Evolutionary conservation across 2,888 invertebrate genomes (phyloP).

Genomic region (Parnassius smintheus): DNA sequence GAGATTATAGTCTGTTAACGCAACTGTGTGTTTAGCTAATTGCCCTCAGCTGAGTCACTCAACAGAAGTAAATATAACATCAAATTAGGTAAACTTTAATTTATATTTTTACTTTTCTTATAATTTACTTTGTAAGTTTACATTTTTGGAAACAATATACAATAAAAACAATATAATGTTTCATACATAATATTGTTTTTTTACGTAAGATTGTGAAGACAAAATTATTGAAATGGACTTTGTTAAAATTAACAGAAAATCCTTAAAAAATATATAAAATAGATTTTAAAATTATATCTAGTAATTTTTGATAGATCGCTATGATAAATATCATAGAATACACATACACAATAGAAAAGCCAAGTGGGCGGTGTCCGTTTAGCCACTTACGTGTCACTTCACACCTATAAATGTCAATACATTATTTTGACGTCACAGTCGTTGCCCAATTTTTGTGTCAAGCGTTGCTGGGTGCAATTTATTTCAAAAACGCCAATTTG

Average conservation of each 20-base stretch:
- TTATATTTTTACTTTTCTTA: background rate
- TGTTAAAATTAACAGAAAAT: background rate
- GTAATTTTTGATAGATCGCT: no score
- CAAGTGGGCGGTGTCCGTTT: no score
- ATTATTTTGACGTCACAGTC: no score
- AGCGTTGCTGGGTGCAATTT: no score
- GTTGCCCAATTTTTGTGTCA: no score
- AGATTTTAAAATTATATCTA: background rate
- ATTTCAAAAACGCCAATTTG: no score
- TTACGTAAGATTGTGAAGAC: background rate
- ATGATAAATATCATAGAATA: no score
- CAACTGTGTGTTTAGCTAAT: conserved; percentile 23
- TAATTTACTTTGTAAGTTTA: no score
- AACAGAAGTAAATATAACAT: conserved; percentile 13
- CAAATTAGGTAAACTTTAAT: conserved; percentile 9
- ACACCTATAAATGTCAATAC: no score
- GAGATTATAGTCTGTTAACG: conserved; percentile 22
- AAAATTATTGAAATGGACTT: background rate
- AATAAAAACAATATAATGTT: background rate
- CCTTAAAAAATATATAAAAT: background rate
- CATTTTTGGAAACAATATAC: background rate
- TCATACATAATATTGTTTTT: background rate
- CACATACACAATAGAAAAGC: no score
- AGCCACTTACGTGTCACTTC: no score
- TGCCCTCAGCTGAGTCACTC: conserved; percentile 24